phyloP scores from a whole-genome alignment of 2,888 invertebrate species.

The Tipula helvola region DNA sequence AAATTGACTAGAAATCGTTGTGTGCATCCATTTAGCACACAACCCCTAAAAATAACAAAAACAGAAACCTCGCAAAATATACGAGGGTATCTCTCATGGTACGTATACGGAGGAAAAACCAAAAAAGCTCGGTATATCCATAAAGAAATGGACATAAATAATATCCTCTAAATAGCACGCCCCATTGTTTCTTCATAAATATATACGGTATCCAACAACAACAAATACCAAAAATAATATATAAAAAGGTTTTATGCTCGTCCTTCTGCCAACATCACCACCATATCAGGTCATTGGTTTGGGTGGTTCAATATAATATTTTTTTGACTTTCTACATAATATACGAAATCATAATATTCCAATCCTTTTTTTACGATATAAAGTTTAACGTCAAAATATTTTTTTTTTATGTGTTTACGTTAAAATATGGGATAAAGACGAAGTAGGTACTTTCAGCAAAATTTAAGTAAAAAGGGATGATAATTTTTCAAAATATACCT shows the following conservation, averaged over 20 bases:
- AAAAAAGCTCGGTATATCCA: background rate
- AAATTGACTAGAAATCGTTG: background rate
- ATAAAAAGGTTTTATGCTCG: background rate
- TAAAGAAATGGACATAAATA: background rate
- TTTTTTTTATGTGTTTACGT: background rate
- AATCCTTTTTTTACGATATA: background rate
- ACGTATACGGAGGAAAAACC: background rate
- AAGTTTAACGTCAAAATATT: background rate
- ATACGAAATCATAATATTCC: background rate
- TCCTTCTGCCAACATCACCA: background rate
- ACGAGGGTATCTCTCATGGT: background rate
- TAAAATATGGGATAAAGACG: background rate
- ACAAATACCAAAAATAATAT: background rate
- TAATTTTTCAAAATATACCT: background rate
- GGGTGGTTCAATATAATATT: background rate
- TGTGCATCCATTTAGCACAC: background rate
- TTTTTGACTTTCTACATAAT: background rate
- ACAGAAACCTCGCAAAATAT: background rate
- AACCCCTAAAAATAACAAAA: background rate
- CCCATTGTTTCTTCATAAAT: background rate
- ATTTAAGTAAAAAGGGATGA: background rate
- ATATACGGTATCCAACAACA: background rate
- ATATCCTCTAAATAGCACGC: background rate
- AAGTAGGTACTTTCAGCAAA: background rate
- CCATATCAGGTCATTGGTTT: background rate